phyloP scores from a whole-genome alignment of 2,888 invertebrate species.

The Agrochola litura region DNA sequence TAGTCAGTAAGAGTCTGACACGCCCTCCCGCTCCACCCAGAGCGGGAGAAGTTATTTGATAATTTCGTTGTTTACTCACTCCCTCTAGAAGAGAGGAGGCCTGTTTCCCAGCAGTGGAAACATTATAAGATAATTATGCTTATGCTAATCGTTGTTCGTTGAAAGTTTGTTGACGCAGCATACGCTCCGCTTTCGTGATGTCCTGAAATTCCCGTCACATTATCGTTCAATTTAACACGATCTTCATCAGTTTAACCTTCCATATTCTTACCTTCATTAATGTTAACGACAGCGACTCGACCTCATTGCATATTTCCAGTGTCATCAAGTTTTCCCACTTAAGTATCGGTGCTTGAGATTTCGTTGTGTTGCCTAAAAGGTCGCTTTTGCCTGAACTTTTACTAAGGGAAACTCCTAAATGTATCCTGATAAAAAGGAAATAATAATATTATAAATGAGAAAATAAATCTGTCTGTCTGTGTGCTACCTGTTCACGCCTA shows the following conservation, averaged over 20 bases:
- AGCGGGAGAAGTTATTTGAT: too few relatives aligned
- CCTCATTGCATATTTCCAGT: slow-evolving; percentile 50
- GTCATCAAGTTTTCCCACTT: slow-evolving; percentile 36
- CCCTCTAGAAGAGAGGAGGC: background rate
- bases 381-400: background rate
- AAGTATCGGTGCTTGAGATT: slow-evolving; percentile 24
- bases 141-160: background rate
- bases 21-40: too few relatives aligned
- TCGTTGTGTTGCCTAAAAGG: slow-evolving; percentile 4
- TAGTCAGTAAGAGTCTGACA: too few relatives aligned
- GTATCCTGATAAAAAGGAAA: background rate
- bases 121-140: background rate
- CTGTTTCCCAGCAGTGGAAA: background rate
- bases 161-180: background rate
- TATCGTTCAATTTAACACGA: background rate
- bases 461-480: too few relatives aligned
- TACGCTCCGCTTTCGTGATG: background rate
- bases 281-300: slow-evolving; percentile 20
- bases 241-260: slow-evolving; percentile 7
- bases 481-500: too few relatives aligned
- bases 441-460: background rate
- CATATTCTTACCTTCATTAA: slow-evolving; percentile 6
- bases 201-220: background rate
- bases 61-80: background rate
- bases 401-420: background rate